phyloP scores from a whole-genome alignment of 2,113 vertebrate species.

The Nyctereutes procyonoides region DNA sequence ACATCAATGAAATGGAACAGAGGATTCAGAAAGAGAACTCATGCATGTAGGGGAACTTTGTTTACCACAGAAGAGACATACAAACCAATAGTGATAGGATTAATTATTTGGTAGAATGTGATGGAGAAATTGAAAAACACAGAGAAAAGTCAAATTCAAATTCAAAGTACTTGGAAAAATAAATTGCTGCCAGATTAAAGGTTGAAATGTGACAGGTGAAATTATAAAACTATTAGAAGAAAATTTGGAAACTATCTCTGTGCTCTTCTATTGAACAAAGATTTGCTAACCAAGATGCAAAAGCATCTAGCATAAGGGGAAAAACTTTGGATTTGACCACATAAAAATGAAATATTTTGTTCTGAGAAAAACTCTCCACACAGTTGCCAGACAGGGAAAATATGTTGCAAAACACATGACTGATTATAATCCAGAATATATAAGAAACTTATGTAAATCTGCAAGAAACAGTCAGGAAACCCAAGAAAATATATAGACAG shows the following conservation, averaged over 20 bases:
- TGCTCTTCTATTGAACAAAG: not conserved
- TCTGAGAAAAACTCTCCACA: not conserved
- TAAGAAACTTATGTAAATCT: slow-evolving; percentile 25
- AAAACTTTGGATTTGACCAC: not conserved
- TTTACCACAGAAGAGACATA: not conserved
- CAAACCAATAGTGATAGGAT: not conserved
- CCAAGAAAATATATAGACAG: not conserved
- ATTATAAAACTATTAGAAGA: not conserved
- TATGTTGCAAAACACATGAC: not conserved
- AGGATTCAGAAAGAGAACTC: not conserved
- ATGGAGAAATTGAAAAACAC: not conserved
- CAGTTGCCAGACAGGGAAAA: not conserved
- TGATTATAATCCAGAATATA: slow-evolving; percentile 1
- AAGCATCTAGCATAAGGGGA: not conserved
- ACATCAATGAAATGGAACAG: not conserved
- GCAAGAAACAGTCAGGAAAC: not conserved
- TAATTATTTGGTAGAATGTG: not conserved
- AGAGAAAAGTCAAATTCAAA: not conserved
- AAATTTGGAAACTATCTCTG: not conserved
- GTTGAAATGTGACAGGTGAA: not conserved
- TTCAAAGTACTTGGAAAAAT: not conserved
- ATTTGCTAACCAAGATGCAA: not conserved
- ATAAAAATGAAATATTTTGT: slow-evolving; percentile 47
- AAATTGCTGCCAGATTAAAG: slow-evolving; percentile 13
- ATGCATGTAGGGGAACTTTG: not conserved